Evolutionary conservation across 2,797 vertebrate species (phyloP), one percentile per base, ranked within the genome.

Genomic region (Acipenser oxyrinchus): DNA sequence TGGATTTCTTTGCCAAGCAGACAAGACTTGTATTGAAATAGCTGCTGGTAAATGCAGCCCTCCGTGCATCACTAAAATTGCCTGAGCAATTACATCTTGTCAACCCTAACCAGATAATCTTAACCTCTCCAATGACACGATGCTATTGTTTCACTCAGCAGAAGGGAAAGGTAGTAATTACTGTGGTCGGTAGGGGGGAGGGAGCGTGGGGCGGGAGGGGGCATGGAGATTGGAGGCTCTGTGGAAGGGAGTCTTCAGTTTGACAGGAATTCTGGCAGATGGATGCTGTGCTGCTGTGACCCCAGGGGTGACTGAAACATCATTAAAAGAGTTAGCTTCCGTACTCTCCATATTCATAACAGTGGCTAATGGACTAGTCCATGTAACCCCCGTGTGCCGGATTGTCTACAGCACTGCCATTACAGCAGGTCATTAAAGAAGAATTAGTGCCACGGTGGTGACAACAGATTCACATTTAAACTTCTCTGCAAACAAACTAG

Each of bases 21-120:
- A 73, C 66, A 37, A 37, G 60, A 7, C 15, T 11, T 37, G 48
- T 48, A 48, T 37, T 62, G 60, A 62, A 62, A 62, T 37, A 62
- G 60, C 48, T 37, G 60, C 18, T 62, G 60, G 15, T 18, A 23
- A 37, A 18, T 62, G 60, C 48, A 62, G 8, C 18, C 37, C 37
- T 37, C 7, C 18, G 8, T 18, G 60, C 9, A n/a, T 62, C 60
- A 62, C 60, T 73, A 70, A 71, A 76, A 75, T 72, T 66, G 68
- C 73, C 66, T 74, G 77, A 82, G 76, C 78, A 83, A 88, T 89
- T 89, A 82, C 81, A 85, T 81, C 80, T 84, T 84, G 84, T 86
- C 88, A 86, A 70, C 67, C 80, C 71, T 77, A 80, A 72, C 74
- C 70, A 69, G 67, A 78, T 83, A 79, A 83, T 81, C 82, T 84